Conservation (phyloP, 2,113 vertebrate species). For the Leptodactylus fuscus region DNA sequence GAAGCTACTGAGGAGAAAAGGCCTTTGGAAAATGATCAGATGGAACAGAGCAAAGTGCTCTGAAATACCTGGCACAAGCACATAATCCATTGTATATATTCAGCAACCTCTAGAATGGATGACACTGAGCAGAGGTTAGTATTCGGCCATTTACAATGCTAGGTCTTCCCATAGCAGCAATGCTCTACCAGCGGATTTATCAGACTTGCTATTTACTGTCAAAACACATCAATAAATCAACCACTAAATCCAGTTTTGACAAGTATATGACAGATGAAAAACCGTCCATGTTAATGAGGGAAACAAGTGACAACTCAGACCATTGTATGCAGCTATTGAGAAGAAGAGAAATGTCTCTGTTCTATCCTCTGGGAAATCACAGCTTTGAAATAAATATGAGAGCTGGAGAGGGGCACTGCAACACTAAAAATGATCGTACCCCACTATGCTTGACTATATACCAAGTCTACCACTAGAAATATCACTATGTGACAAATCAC, state of each 20-base stretch:
- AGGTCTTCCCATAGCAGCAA: background rate
- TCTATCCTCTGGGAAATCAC: background rate
- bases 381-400: background rate
- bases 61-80: background rate
- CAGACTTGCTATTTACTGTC: background rate
- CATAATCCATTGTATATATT: background rate
- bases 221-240: conserved; percentile 17
- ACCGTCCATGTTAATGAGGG: background rate
- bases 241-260: conserved; percentile 2
- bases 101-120: background rate
- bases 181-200: conserved; percentile 10
- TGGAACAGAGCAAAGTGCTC: background rate
- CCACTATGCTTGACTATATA: background rate
- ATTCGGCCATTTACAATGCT: background rate
- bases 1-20: background rate
- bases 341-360: background rate
- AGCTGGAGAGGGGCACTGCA: background rate
- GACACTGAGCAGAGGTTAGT: background rate
- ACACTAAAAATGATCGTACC: background rate
- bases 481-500: background rate
- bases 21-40: background rate
- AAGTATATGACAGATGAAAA: conserved; percentile 3
- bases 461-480: background rate
- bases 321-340: background rate
- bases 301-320: conserved; percentile 8